phyloP scores from a whole-genome alignment of 2,888 invertebrate genomes.

The Acleris cristana region DNA sequence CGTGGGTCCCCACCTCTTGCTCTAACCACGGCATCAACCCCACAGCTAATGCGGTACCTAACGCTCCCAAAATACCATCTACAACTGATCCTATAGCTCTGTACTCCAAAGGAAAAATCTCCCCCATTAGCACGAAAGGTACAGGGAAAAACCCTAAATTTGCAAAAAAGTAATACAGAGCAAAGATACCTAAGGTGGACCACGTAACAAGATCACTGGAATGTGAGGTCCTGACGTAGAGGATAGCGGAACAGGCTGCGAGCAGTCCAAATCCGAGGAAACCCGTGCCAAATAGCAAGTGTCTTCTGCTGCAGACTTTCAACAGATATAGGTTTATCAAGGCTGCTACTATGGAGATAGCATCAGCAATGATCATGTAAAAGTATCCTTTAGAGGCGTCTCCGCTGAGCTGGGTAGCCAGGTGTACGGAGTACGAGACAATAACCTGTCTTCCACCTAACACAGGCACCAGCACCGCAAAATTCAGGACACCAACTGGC shows the following conservation, averaged over 20 bases:
- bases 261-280: not conserved
- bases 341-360: constrained; percentile 8
- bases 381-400: constrained; percentile 26
- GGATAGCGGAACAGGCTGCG: not conserved
- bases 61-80: constrained; percentile 9
- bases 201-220: constrained; percentile 15
- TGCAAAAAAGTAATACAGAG: constrained; percentile 14
- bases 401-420: constrained; percentile 25
- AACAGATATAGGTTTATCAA: not conserved
- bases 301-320: constrained; percentile 16
- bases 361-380: constrained; percentile 17
- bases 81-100: constrained; percentile 28
- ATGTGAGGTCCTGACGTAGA: constrained; percentile 3
- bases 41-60: not conserved
- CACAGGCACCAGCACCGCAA: constrained; percentile 15
- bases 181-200: constrained; percentile 10
- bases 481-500: constrained; percentile 21
- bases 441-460: constrained; percentile 30
- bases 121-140: constrained; percentile 28
- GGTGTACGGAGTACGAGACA: constrained; percentile 28
- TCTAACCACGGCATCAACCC: constrained; percentile 18
- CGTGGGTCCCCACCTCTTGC: constrained; percentile 13
- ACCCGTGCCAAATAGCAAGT: constrained; percentile 8
- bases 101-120: constrained; percentile 34
- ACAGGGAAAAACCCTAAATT: constrained; percentile 19